phyloP scores from a whole-genome alignment of 2,113 vertebrate species.

The Pteronura brasiliensis region DNA sequence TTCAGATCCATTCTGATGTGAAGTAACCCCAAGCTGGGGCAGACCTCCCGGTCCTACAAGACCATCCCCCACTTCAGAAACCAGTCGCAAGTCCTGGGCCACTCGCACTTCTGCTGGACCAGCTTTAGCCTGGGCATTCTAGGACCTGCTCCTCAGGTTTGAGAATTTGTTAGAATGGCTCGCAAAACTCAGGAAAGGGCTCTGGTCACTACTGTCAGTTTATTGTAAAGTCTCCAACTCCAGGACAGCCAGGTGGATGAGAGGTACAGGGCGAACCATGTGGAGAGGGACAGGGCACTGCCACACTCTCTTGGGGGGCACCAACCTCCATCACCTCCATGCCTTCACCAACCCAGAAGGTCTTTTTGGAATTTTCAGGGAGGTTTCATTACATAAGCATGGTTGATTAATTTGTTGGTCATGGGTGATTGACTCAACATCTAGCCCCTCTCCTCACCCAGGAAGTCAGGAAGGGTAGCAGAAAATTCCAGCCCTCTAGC shows the following conservation, averaged over 20 bases:
- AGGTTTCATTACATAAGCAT: not conserved
- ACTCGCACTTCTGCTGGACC: not conserved
- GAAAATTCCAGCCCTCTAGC: not conserved
- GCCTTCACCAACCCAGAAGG: not conserved
- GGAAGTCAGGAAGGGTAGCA: not conserved
- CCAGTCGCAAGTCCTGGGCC: not conserved
- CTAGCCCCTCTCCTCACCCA: not conserved
- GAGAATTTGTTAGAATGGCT: not conserved
- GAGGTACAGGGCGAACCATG: not conserved
- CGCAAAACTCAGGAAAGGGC: not conserved
- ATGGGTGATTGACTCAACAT: not conserved
- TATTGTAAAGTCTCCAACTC: not conserved
- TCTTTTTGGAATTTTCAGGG: not conserved
- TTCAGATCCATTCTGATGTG: not conserved
- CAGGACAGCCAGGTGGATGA: not conserved
- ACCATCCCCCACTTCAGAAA: not conserved
- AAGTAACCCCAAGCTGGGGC: not conserved
- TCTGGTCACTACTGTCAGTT: not conserved
- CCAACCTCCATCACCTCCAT: not conserved
- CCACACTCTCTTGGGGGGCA: too few species aligned
- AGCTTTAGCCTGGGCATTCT: rapidly evolving
- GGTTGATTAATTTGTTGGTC: not conserved
- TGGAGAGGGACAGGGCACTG: too few species aligned
- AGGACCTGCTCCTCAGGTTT: not conserved
- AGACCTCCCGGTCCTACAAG: rapidly evolving